These are phyloP conservation scores for Escarpia spicata DNA, from an alignment of 2,888 invertebrate species.

Conservation along the genomic window DNA sequence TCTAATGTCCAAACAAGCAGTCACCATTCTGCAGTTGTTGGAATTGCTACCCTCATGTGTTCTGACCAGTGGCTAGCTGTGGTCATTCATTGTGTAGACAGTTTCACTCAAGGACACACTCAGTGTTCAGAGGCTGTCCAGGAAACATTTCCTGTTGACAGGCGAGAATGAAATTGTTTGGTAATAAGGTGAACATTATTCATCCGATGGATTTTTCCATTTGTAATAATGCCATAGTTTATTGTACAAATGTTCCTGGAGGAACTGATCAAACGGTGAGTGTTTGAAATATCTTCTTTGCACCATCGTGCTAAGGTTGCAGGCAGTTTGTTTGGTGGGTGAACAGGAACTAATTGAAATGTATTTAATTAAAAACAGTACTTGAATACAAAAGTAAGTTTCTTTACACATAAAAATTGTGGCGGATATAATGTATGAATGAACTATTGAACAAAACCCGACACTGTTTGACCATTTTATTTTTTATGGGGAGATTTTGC, in stretches of 20 bases:
- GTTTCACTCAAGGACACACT: neutral
- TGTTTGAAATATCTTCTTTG: neutral
- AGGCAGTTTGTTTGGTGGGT: too few relatives aligned
- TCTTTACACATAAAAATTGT: too few relatives aligned
- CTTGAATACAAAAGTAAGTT: too few relatives aligned
- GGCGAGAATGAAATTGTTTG: too few relatives aligned
- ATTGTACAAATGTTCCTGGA: neutral
- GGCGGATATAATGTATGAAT: too few relatives aligned
- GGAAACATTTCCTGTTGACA: too few relatives aligned
- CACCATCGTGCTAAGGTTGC: neutral
- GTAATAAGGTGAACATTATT: neutral
- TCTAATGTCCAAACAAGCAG: neutral
- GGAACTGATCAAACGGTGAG: neutral
- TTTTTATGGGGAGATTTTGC: too few relatives aligned
- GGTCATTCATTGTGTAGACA: neutral
- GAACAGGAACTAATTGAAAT: too few relatives aligned
- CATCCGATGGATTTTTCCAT: neutral
- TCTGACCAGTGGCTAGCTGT: neutral
- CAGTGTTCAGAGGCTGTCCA: neutral
- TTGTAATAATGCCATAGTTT: neutral
- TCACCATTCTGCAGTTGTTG: neutral
- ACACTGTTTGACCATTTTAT: too few relatives aligned
- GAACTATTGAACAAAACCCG: too few relatives aligned
- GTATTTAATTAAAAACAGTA: too few relatives aligned
- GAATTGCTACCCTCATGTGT: neutral